Evolutionary conservation across 2,797 vertebrate species (phyloP).

Genomic region (Chelon labrosus): DNA sequence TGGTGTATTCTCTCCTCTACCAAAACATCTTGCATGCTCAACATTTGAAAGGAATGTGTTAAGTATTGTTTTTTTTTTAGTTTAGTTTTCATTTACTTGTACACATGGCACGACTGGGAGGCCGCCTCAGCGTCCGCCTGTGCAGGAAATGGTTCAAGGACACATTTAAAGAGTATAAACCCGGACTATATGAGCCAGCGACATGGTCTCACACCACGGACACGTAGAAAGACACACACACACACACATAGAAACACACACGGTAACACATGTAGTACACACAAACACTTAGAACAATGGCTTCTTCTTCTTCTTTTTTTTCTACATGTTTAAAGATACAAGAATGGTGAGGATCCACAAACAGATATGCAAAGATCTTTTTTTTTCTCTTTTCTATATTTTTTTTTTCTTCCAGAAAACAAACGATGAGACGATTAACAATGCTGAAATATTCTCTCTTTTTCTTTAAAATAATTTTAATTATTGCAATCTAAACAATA

Average conservation of each 20-base stretch:
- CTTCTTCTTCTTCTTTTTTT: constrained; percentile 67
- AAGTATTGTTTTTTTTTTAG: constrained; percentile 53
- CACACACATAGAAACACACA: constrained; percentile 63
- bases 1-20: constrained; percentile 55
- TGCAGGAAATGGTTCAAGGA: constrained; percentile 72
- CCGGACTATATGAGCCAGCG: constrained; percentile 60
- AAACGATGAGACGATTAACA: constrained; percentile 68
- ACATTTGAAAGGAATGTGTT: constrained; percentile 73
- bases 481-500: constrained; percentile 99
- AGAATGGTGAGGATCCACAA: constrained; percentile 64
- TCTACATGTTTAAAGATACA: constrained; percentile 61
- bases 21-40: constrained; percentile 74
- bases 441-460: constrained; percentile 70
- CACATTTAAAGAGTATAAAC: constrained; percentile 70
- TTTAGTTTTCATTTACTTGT: constrained; percentile 4
- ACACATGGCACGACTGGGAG: constrained; percentile 52
- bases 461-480: constrained; percentile 71
- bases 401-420: constrained; percentile 70
- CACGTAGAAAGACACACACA: constrained; percentile 65
- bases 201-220: constrained; percentile 67
- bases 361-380: constrained; percentile 58
- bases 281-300: constrained; percentile 75
- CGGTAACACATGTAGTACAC: constrained; percentile 63
- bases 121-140: constrained; percentile 52
- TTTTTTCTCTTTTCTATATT: constrained; percentile 25